Evolutionary conservation across 2,113 vertebrate genomes (phyloP), one percentile per base, ranked within the genome.

Genomic region (Micronycteris hirsuta): DNA sequence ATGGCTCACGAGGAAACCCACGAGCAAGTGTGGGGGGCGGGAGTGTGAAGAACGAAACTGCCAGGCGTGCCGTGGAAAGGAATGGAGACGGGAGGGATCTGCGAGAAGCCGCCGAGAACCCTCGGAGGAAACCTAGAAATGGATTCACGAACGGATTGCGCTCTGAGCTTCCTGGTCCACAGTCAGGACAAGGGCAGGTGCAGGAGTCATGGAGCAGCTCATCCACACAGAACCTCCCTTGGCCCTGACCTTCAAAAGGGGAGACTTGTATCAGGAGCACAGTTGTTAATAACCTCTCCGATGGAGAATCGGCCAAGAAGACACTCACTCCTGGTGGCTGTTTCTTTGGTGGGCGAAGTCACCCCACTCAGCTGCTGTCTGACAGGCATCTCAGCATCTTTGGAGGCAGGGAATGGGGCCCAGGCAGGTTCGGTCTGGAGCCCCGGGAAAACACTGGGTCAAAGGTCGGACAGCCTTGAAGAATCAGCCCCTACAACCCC

Each of bases 11-110:
- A 36, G 12, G 15, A 15, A 61, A 77, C 26, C 41, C 1, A 8
- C 13, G 8, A 73, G 36, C 68, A 36, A 24, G n/a, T 4, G 43
- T 9, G 16, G 78, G 14, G n/a, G 36, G 5, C 8, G 78, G 16
- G 19, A 9, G 16, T 10, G 19, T 12, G 28, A 63, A 58, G 13
- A 49, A 43, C 5, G 5, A 77, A 77, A 31, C 91, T 20, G 63
- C 3, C 14, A 6, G 86, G 16, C 8, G 7, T 3, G 5, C n/a
- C 41, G 11, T 5, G 61, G 38, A 52, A 61, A 49, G 13, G n/a
- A 9, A 12, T 1, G 14, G 7, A 52, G 41, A n/a, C 0, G n/a
- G 7, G 2, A 2, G 38, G n/a, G 36, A 2, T 26, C 1, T 9
- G 33, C 17, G 24, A 16, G 3, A 45, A 63, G 26, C 1, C 28